These are phyloP conservation scores for Cyrtonyx montezumae DNA, from an alignment of 2,113 vertebrate genomes.

Conservation along the genomic window DNA sequence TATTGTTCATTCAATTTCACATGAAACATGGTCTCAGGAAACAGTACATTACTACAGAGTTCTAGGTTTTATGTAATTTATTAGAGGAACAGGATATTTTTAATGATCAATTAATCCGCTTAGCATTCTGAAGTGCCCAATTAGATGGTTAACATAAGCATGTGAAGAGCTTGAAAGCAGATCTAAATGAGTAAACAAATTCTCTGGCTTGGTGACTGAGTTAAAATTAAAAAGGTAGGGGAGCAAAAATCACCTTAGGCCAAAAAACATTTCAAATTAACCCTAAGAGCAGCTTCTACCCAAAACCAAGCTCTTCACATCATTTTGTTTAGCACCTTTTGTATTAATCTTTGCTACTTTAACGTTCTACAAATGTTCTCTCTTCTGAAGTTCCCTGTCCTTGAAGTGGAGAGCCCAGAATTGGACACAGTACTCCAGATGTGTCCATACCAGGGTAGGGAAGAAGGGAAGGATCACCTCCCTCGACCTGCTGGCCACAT, in stretches of 20 bases:
- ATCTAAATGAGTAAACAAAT: not conserved
- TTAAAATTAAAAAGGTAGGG: not conserved
- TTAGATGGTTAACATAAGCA: not conserved
- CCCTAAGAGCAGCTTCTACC: not conserved
- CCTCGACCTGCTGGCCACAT: too few species aligned
- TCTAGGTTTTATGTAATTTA: not conserved
- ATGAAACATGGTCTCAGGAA: not conserved
- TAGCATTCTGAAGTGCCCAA: not conserved
- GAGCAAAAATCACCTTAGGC: not conserved
- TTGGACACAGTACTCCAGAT: too few species aligned
- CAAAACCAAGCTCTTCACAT: not conserved
- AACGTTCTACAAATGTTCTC: not conserved
- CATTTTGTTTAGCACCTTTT: not conserved
- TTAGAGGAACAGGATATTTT: not conserved
- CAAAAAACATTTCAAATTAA: conserved; percentile 4
- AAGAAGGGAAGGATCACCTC: too few species aligned
- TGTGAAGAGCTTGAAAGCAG: conserved; percentile 13
- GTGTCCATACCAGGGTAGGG: too few species aligned
- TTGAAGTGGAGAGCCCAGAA: too few species aligned
- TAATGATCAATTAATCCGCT: conserved; percentile 15
- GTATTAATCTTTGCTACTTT: not conserved
- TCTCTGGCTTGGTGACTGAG: not conserved
- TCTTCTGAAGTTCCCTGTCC: too few species aligned
- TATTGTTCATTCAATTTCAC: not conserved
- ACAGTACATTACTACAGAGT: not conserved